Base-by-base conservation (phyloP, 2,113 vertebrate species). In the Rhineura floridana region DNA sequence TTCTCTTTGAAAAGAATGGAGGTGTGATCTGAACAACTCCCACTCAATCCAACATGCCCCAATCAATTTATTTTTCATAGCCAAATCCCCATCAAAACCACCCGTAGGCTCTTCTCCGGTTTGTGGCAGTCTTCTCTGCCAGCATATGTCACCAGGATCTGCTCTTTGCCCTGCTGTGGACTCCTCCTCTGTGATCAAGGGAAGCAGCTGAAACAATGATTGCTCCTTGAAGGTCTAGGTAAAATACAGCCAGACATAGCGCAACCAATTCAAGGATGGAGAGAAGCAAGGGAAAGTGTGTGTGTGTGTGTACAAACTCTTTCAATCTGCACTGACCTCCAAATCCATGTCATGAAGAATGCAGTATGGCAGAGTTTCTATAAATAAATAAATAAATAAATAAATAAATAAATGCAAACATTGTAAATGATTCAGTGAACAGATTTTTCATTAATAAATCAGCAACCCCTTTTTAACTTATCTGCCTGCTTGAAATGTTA, bases 371-470 rank as follows among this genome's bases (percentile, higher is more conserved):
- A 83, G 42, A 19, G 17, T 17, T 30, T 28, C 48, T 23, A 19
- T 2, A 39, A 44, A n/a, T n/a, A n/a, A n/a, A n/a, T n/a, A n/a
- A n/a, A n/a, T n/a, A n/a, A n/a, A n/a, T n/a, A n/a, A n/a, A n/a
- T n/a, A n/a, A n/a, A n/a, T n/a, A 52, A 72, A 19, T 15, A 9
- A 59, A 44, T 44, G 25, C 15, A 62, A 44, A 75, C 39, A 19
- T 44, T 85, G 33, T 76, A 33, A 75, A 85, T 85, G 83, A 85
- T 85, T 85, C 50, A 75, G 42, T 70, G 50, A 85, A 39, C 70
- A 50, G 50, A 73, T 33, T 85, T 75, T 17, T 62, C 70, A 59
- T 33, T 42, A 28, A 19, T 21, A 44, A 44, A 85, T 76, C 52
- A 75, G 39, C 17, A 39, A 4, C 52, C 50, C 12, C 10, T 28